Percentiles rank a stretch among this genome's conserved stretches.
Evolutionary conservation across 2,113 vertebrate species (phyloP).

Genomic region (Elachura formosa): DNA sequence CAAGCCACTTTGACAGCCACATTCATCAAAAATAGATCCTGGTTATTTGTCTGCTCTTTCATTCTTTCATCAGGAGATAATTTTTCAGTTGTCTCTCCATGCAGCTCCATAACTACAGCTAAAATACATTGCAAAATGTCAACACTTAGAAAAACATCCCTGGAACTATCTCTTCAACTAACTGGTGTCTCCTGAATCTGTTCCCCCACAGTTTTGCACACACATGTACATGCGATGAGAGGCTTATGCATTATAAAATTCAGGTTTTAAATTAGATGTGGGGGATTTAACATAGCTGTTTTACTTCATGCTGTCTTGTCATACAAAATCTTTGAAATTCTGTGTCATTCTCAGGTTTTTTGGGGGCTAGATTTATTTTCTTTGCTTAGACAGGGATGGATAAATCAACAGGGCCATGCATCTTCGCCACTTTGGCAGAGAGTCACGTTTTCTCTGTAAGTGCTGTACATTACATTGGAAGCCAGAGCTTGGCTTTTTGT

Average conservation of each 20-base stretch:
- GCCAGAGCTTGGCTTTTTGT: background rate
- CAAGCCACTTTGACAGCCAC: background rate
- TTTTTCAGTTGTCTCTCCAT: background rate
- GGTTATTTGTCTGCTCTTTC: background rate
- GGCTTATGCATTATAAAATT: background rate
- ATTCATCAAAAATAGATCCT: background rate
- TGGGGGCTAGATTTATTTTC: background rate
- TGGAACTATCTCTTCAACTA: background rate
- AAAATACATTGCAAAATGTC: background rate
- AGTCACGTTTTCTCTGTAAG: background rate
- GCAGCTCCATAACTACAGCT: background rate
- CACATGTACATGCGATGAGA: background rate
- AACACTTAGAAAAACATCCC: background rate
- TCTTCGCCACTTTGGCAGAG: fast-evolving
- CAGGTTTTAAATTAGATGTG: background rate
- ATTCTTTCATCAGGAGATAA: background rate
- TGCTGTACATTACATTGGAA: background rate
- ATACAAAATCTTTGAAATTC: background rate
- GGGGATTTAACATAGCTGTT: background rate
- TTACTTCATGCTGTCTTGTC: background rate
- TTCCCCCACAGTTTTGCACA: background rate
- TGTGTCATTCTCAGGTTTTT: background rate
- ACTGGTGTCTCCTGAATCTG: background rate
- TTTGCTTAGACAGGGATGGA: background rate
- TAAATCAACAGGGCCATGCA: background rate